These are phyloP conservation scores for Cordylochernes scorpioides DNA, from an alignment of 2,888 invertebrate genomes.

Conservation along the genomic window DNA sequence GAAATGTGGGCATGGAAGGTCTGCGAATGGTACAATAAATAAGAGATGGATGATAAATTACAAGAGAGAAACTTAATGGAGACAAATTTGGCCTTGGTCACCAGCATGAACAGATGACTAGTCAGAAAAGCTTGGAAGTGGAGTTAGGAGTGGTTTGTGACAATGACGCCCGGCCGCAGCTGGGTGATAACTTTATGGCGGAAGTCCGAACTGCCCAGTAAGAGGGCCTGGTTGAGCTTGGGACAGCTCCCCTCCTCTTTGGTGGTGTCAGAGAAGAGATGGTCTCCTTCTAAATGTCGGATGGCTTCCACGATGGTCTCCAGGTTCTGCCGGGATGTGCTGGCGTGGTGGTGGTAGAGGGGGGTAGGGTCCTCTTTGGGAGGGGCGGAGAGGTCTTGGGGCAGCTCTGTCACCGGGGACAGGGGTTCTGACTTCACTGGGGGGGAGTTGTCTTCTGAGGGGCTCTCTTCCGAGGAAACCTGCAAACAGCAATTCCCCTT, in stretches of 20 bases:
- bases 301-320: constrained; percentile 97
- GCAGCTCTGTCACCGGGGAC: constrained; percentile 4
- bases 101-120: too few relatives aligned
- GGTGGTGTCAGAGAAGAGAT: constrained; percentile 63
- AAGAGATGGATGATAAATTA: too few relatives aligned
- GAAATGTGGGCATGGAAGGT: too few relatives aligned
- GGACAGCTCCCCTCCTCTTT: constrained; percentile 15
- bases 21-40: too few relatives aligned
- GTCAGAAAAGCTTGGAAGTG: too few relatives aligned
- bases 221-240: constrained; percentile 1
- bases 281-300: constrained; percentile 83
- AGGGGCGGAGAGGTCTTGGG: constrained; percentile 9
- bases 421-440: too few relatives aligned
- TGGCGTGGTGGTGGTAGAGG: constrained; percentile 7
- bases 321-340: constrained; percentile 68
- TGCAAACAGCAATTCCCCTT: too few relatives aligned
- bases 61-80: too few relatives aligned
- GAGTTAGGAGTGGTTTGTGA: constrained; percentile 26
- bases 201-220: constrained; percentile 5
- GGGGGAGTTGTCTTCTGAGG: too few relatives aligned
- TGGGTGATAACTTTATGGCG: constrained; percentile 26
- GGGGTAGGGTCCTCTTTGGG: constrained; percentile 1
- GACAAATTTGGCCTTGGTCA: too few relatives aligned
- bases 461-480: too few relatives aligned
- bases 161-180: constrained; percentile 64